A percentile compares a stretch with the other conserved stretches of the same genome.
phyloP scores from a whole-genome alignment of 1,140 invertebrate genomes.

The Melanaphis sacchari region DNA sequence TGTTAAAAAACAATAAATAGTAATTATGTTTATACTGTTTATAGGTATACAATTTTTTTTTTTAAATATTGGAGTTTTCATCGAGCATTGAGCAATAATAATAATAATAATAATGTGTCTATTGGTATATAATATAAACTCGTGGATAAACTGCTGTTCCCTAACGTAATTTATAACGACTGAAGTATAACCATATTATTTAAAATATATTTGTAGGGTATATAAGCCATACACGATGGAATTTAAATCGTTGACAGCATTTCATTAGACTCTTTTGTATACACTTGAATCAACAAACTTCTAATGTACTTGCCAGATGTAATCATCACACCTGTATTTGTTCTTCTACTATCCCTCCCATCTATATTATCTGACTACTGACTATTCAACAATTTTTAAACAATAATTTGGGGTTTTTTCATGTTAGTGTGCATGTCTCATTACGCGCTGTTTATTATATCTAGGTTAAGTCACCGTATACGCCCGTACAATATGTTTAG shows the following conservation, averaged over 20 bases:
- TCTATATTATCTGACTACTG: slow-evolving; percentile 15
- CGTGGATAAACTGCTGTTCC: background rate
- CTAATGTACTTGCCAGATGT: slow-evolving; percentile 55
- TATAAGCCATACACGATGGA: background rate
- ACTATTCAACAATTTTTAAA: slow-evolving; percentile 33
- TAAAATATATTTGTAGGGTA: slow-evolving; percentile 31
- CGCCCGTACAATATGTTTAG: background rate
- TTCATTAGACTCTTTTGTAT: slow-evolving; percentile 57
- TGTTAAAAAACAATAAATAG: background rate
- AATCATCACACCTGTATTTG: slow-evolving; percentile 56
- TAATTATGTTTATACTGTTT: no score
- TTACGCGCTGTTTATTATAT: slow-evolving; percentile 16
- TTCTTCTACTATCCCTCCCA: background rate
- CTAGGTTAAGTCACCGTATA: slow-evolving; percentile 33
- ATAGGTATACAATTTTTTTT: background rate
- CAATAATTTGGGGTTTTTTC: background rate
- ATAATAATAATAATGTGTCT: background rate
- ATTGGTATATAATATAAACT: background rate
- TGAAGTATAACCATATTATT: slow-evolving; percentile 30
- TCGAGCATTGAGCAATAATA: background rate
- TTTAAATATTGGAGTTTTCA: background rate
- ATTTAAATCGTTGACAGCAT: slow-evolving; percentile 52
- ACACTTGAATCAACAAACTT: slow-evolving; percentile 54
- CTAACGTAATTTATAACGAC: slow-evolving; percentile 41
- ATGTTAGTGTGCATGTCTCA: background rate